Conservation (phyloP, 2,888 invertebrate genomes). For the Artemia sinica region DNA sequence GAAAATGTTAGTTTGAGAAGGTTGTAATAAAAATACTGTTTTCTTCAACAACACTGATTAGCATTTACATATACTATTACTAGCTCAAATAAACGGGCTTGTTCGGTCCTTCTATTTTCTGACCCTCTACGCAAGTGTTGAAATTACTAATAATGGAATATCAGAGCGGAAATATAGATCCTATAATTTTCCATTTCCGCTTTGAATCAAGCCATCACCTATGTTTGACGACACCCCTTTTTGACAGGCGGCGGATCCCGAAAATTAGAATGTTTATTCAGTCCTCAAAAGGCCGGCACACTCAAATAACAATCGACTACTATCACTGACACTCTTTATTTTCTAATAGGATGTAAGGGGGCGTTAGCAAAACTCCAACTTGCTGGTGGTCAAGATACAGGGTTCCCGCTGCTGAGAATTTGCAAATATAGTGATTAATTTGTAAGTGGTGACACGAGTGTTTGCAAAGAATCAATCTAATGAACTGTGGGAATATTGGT, state of each 20-base stretch:
- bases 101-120: too few relatives aligned
- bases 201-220: conserved; percentile 7
- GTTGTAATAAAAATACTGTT: too few relatives aligned
- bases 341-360: conserved; percentile 13
- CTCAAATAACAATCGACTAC: conserved; percentile 8
- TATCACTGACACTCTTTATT: conserved; percentile 6
- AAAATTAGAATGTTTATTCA: conserved; percentile 12
- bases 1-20: too few relatives aligned
- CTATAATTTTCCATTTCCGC: neutral
- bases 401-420: conserved; percentile 8
- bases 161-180: too few relatives aligned
- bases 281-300: neutral
- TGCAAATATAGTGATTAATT: neutral
- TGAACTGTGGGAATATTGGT: too few relatives aligned
- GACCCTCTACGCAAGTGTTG: too few relatives aligned
- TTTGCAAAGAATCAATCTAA: too few relatives aligned
- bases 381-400: conserved; percentile 2
- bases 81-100: too few relatives aligned
- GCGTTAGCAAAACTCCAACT: neutral
- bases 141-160: too few relatives aligned
- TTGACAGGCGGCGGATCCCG: conserved; percentile 1
- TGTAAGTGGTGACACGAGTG: too few relatives aligned
- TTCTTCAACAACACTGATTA: too few relatives aligned
- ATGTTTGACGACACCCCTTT: neutral
- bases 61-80: too few relatives aligned